A percentile compares a stretch with the other conserved stretches of the same genome.
Evolutionary conservation across 2,797 vertebrate species (phyloP).

Genomic region (Phylloscopus collybita): DNA sequence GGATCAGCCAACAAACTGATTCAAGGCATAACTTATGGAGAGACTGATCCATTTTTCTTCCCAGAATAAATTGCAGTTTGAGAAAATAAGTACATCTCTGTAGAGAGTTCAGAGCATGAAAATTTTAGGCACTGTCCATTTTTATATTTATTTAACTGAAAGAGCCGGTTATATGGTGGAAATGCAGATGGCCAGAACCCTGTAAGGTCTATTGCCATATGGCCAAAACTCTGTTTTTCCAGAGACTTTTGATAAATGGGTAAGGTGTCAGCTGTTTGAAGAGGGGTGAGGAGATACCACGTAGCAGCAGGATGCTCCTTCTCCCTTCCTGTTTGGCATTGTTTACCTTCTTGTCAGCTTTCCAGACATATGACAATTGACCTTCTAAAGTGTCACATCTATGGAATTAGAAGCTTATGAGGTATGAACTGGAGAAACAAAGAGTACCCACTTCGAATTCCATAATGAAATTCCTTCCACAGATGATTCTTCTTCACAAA

Average conservation of each 20-base stretch:
- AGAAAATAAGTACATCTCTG: conserved; percentile 20
- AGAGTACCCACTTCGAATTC: neutral
- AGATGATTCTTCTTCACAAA: neutral
- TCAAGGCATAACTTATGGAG: rapidly evolving
- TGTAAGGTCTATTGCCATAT: neutral
- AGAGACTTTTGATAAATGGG: neutral
- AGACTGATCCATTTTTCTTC: neutral
- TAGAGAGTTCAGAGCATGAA: neutral
- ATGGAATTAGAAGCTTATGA: neutral
- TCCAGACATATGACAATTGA: neutral
- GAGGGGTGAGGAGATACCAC: neutral
- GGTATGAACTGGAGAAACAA: neutral
- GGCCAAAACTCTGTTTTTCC: neutral
- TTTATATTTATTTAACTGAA: neutral
- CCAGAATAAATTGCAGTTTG: conserved; percentile 27
- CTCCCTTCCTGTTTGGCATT: neutral
- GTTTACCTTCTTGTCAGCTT: neutral
- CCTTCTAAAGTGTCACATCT: neutral
- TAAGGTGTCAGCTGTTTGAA: neutral
- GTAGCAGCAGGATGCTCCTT: neutral
- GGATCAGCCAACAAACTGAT: neutral
- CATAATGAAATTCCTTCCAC: neutral
- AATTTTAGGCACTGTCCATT: neutral
- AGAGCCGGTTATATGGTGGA: neutral
- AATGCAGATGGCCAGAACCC: neutral